phyloP scores from a whole-genome alignment of 2,888 invertebrate genomes.

The Hartigia nigra region DNA sequence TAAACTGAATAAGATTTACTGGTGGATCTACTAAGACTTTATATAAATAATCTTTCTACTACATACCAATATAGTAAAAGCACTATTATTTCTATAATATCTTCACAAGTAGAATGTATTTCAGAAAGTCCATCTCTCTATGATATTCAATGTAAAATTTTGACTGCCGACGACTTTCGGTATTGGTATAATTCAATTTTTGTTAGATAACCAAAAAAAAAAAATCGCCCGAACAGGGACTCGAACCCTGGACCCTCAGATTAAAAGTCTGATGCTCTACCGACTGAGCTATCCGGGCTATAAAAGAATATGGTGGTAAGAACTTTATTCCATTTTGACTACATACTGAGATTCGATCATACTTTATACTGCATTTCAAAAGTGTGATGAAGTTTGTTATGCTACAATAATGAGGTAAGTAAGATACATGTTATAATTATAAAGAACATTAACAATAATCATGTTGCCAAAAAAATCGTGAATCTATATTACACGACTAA shows the following conservation, averaged over 20 bases:
- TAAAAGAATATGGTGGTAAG: neutral
- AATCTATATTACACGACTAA: no score
- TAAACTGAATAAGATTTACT: slow-evolving; percentile 10
- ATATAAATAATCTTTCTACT: neutral
- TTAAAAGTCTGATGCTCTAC: slow-evolving; percentile 14
- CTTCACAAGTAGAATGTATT: neutral
- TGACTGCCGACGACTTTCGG: neutral
- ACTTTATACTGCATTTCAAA: neutral
- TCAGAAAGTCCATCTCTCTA: neutral
- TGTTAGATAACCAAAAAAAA: slow-evolving; percentile 17
- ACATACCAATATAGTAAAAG: neutral
- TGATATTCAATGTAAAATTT: neutral
- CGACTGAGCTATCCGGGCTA: neutral
- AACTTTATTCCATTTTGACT: neutral
- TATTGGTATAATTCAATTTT: neutral
- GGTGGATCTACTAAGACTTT: neutral
- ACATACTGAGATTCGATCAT: neutral
- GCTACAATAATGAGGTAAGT: neutral
- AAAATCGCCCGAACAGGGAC: slow-evolving; percentile 39
- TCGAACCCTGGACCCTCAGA: slow-evolving; percentile 41
- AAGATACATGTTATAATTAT: no score
- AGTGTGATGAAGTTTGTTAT: neutral
- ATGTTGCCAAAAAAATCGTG: no score
- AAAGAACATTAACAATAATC: no score
- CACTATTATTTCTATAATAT: neutral